phyloP scores from a whole-genome alignment of 1,140 invertebrate genomes.

The Camponotus vicinus region DNA sequence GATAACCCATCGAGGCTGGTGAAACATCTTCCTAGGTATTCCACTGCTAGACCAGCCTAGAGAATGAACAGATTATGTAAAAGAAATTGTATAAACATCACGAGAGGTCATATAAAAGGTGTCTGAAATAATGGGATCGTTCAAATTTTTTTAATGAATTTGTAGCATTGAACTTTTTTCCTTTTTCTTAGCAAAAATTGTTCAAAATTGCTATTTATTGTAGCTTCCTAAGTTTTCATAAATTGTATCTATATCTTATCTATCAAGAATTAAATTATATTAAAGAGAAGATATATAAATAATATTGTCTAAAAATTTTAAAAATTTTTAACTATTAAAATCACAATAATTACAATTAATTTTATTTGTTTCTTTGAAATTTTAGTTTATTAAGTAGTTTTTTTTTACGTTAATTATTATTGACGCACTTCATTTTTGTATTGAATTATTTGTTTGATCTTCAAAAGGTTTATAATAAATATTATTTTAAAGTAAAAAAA shows the following conservation, averaged over 20 bases:
- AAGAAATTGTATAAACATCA: no score
- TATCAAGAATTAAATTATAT: not conserved
- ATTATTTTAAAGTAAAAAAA: no score
- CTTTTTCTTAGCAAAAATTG: not conserved
- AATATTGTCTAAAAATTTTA: no score
- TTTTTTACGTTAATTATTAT: not conserved
- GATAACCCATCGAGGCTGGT: slow-evolving; percentile 73
- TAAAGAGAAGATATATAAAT: not conserved
- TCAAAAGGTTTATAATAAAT: no score
- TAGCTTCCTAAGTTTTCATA: not conserved
- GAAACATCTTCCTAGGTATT: slow-evolving; percentile 76
- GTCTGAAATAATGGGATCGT: not conserved
- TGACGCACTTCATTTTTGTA: not conserved
- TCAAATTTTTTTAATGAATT: not conserved
- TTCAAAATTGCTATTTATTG: not conserved
- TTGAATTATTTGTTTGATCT: not conserved
- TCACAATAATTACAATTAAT: no score
- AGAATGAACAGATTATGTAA: slow-evolving; percentile 2
- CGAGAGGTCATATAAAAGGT: not conserved
- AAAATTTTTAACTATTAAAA: no score
- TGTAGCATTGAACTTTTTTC: not conserved
- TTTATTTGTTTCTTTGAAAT: no score
- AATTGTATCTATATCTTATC: not conserved
- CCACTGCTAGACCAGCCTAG: slow-evolving; percentile 77
- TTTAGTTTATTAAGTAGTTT: no score